Evolutionary conservation across 2,888 invertebrate species (phyloP), one percentile per base, ranked within the genome.

Genomic region (Rhagophthalmus giganteus): DNA sequence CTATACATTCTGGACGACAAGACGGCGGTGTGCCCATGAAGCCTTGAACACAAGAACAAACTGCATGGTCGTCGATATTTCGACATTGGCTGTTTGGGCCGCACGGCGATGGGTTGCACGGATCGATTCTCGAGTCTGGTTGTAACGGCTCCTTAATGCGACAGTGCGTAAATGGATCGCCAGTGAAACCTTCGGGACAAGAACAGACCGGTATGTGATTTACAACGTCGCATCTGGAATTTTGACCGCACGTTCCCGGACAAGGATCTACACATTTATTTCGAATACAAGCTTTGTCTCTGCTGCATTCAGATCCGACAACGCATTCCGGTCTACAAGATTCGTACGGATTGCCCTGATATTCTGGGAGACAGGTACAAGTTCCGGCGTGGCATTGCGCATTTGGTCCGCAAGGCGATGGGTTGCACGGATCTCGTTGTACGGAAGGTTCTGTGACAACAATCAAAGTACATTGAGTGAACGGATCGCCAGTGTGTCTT

Each of bases 401-500:
- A 69, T 88, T 87, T 25, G 84, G 78, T 27, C 89, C 89, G 67
- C 93, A 93, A 1, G 90, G 89, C 35, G 85, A 86, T 34, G 88
- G 83, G 66, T 81, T 77, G 66, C 86, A 86, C 2, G 81, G 82
- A 68, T 85, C 81, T 30, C 70, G 67, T 2, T 77, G 76, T 9
- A 67, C 60, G 8, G 74, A 74, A 26, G 76, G 65, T 60, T 68
- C 71, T 10, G 66, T 68, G 35, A 70, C 55, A 9, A 81, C 78
- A 51, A 84, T 78, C 20, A 79, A 79, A 4, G 57, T 79, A 66
- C 90, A 90, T 64, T 86, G 84, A 10, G 82, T 81, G 65, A 90
- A 89, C 24, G 91, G 88, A 81, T 91, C 88, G n/a, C 90, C 90
- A 1, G 85, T 86, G 63, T 81, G 86, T 16, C 86, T 86, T 54